Evolutionary conservation across 2,113 vertebrate genomes (phyloP).

Genomic region (Pangasianodon hypophthalmus): DNA sequence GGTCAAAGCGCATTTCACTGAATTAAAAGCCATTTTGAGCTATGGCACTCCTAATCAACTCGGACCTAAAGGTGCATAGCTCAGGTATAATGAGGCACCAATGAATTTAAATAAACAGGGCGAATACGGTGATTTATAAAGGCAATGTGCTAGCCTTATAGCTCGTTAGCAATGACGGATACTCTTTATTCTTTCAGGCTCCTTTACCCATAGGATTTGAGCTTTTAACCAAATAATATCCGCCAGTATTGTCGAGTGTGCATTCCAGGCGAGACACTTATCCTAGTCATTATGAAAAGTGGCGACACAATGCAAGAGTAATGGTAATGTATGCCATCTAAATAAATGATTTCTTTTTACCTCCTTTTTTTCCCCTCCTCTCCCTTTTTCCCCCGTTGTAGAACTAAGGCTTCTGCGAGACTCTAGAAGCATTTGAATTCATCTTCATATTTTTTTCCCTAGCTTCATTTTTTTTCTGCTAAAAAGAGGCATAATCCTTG

Average conservation of each 20-base stretch:
- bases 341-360: constrained; percentile 76
- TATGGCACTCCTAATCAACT: constrained; percentile 98
- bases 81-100: constrained; percentile 99
- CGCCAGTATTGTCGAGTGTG: constrained; percentile 78
- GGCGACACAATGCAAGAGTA: constrained; percentile 78
- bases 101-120: constrained; percentile 99
- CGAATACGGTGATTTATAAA: constrained; percentile 97
- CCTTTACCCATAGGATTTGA: constrained; percentile 82
- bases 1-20: constrained; percentile 96
- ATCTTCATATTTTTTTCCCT: constrained; percentile 79
- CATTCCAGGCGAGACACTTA: constrained; percentile 78
- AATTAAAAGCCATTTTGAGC: constrained; percentile 99
- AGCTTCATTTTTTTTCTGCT: constrained; percentile 65
- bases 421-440: constrained; percentile 72
- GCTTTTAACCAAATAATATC: constrained; percentile 86
- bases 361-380: constrained; percentile 38
- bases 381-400: constrained; percentile 63
- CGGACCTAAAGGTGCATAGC: constrained; percentile 99
- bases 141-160: constrained; percentile 92
- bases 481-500: constrained; percentile 77
- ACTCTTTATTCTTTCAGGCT: constrained; percentile 80
- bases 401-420: constrained; percentile 69
- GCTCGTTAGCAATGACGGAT: constrained; percentile 99
- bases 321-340: constrained; percentile 78
- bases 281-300: constrained; percentile 83